Evolutionary conservation across 2,113 vertebrate species (phyloP).

Genomic region (Centropus bengalensis): DNA sequence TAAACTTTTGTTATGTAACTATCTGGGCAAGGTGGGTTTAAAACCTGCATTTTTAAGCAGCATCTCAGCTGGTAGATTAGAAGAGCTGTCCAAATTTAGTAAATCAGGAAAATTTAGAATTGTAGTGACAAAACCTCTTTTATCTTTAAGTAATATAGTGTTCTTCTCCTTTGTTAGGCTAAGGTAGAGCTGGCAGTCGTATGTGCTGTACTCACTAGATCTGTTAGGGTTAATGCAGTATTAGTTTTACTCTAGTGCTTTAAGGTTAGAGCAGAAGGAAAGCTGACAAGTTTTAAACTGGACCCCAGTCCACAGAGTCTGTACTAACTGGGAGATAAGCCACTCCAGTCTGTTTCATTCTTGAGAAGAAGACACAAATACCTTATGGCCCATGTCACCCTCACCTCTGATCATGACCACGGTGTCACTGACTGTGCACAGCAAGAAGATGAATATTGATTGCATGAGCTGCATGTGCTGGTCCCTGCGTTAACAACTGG

Average conservation of each 20-base stretch:
- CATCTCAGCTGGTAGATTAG: background rate
- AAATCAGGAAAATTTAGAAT: conserved; percentile 1
- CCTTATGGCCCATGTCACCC: background rate
- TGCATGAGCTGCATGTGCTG: background rate
- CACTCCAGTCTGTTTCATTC: background rate
- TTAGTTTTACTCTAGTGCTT: background rate
- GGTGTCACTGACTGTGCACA: background rate
- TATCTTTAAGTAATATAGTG: background rate
- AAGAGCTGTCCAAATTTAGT: conserved; percentile 11
- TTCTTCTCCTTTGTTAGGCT: background rate
- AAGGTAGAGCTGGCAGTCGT: background rate
- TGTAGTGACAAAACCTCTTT: background rate
- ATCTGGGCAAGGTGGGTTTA: background rate
- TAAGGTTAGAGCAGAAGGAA: background rate
- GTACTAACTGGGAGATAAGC: background rate
- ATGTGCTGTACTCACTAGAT: background rate
- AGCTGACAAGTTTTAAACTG: background rate
- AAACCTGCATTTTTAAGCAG: background rate
- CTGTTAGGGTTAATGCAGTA: background rate
- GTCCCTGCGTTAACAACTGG: background rate
- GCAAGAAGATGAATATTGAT: background rate
- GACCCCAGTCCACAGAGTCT: background rate
- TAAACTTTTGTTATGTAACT: conserved; percentile 31
- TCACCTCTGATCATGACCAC: background rate
- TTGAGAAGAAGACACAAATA: background rate